A percentile compares a stretch with the other conserved stretches of the same genome.
These are phyloP conservation scores for Dinoponera quadriceps DNA, from an alignment of 1,140 invertebrate genomes.

Conservation along the genomic window DNA sequence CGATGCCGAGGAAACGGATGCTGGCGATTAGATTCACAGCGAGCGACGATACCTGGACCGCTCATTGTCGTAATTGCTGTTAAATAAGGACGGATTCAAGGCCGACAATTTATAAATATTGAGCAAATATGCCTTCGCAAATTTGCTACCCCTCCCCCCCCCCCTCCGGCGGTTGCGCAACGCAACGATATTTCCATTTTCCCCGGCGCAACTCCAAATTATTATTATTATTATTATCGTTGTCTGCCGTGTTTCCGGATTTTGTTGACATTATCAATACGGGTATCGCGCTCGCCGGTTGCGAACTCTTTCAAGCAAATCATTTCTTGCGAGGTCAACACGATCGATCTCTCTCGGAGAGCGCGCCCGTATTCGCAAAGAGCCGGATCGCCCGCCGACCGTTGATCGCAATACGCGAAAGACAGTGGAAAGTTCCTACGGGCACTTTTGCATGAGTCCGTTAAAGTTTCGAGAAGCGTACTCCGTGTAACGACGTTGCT, in stretches of 20 bases:
- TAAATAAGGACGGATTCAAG: conserved; percentile 5
- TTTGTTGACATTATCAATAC: conserved; percentile 18
- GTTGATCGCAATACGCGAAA: conserved; percentile 44
- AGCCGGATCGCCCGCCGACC: conserved; percentile 15
- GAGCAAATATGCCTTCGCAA: background rate
- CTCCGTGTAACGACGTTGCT: conserved; percentile 41
- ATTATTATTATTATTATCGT: conserved; percentile 34
- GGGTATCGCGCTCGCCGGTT: background rate
- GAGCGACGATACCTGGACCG: background rate
- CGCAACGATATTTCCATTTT: background rate
- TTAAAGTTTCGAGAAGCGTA: conserved; percentile 54
- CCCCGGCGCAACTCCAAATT: background rate
- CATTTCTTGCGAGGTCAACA: conserved; percentile 13
- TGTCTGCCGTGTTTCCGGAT: background rate
- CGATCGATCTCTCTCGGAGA: conserved; percentile 30
- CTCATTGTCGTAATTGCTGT: conserved; percentile 10
- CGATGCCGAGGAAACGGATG: background rate
- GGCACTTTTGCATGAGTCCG: conserved; percentile 52
- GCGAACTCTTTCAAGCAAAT: conserved; percentile 42
- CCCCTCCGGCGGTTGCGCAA: no score
- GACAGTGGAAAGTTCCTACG: conserved; percentile 54
- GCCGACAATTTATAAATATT: background rate
- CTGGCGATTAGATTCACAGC: conserved; percentile 6
- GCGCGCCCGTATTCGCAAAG: conserved; percentile 11
- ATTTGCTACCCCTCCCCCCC: no score